Base-by-base conservation (phyloP, 1,140 invertebrate species). In the Ceratosolen fusciceps region DNA sequence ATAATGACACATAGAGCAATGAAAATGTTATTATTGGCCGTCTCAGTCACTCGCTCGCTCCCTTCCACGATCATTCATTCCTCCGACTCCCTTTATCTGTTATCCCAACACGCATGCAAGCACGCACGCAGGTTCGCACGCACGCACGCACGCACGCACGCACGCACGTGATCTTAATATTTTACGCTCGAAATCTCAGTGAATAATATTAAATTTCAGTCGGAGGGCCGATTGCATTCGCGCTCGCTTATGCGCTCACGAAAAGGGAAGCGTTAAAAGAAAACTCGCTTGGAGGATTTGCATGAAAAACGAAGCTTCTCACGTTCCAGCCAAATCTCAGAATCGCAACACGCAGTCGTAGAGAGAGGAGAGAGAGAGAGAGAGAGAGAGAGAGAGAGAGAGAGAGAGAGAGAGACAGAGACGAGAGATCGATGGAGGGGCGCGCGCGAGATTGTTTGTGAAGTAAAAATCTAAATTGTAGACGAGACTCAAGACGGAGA, bases 381-480 rank as follows among this genome's bases (percentile, higher is more conserved):
- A 47, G 24, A 70, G 39, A 43, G 37, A 39, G 21, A 47, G 39
- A 62, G 58, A 74, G 60, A 31, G 19, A n/a, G 56, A 65, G 39
- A n/a, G 54, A 60, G 37, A 10, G 43, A 47, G 34, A 29, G 39
- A 65, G 26, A 29, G 24, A 34, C 43, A 29, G 74, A 34, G 67
- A 37, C 0, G 7, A n/a, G 43, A 29, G 24, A 19, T 24, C 26
- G 58, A 62, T 19, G 7, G 29, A 7, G 19, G 29, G 60, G n/a
- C 29, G 37, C 12, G 39, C 12, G 26, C 2, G 39, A 80, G 79
- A 75, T 80, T 80, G 73, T 80, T 80, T 80, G 79, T 58, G 67
- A 68, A 74, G 73, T 71, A 74, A 80, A 80, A 80, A 80, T 80
- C 73, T 80, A 80, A 80, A 80, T 80, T 80, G 79, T 74, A 80